Conservation (phyloP, 2,113 vertebrate genomes). For the Eublepharis macularius region DNA sequence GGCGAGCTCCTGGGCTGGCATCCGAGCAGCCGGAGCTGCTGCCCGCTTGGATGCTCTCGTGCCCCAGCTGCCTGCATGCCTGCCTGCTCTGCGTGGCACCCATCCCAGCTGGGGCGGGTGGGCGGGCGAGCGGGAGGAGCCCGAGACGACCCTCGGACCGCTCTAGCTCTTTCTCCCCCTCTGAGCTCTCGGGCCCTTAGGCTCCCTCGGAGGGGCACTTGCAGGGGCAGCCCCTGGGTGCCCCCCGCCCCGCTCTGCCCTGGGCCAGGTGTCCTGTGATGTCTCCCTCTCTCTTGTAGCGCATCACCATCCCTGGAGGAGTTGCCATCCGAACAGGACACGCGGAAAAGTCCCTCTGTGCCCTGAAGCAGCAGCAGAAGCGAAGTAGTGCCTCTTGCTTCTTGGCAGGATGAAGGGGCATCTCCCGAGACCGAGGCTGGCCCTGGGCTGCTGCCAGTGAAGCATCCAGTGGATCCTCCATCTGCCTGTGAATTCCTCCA, state of each 20-base stretch:
- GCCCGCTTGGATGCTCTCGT: neutral
- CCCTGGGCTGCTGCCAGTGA: slow-evolving; percentile 47
- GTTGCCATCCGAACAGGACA: slow-evolving; percentile 22
- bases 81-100: neutral
- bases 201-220: neutral
- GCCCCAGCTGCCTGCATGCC: neutral
- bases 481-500: neutral
- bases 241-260: neutral
- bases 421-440: slow-evolving; percentile 40
- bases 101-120: neutral
- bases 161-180: too few species aligned
- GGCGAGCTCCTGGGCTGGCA: neutral
- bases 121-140: neutral
- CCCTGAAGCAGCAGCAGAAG: neutral
- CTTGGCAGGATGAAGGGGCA: slow-evolving; percentile 61
- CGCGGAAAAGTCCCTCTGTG: slow-evolving; percentile 1
- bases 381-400: slow-evolving; percentile 11
- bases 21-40: neutral
- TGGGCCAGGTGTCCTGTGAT: neutral
- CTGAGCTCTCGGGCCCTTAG: neutral
- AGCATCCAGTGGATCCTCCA: neutral
- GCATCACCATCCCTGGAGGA: neutral
- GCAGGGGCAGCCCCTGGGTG: neutral
- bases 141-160: neutral
- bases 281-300: neutral